phyloP scores from a whole-genome alignment of 2,888 invertebrate species.

The Drosophila yooni region DNA sequence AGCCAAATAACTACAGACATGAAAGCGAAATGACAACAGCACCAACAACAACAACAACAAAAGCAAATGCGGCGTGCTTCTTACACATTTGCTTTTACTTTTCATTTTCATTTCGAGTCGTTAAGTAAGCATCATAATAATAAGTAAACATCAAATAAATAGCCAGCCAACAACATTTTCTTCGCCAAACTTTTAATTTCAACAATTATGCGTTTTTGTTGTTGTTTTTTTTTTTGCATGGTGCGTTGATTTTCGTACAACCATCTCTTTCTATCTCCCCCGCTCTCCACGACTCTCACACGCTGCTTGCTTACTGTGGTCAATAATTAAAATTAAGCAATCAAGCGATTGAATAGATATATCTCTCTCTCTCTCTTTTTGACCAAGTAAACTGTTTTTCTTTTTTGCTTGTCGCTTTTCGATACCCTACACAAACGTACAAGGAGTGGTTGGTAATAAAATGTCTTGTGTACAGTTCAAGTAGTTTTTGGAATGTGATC shows the following conservation, averaged over 20 bases:
- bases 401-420: neutral
- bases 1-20: slow-evolving; percentile 48
- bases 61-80: neutral
- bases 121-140: slow-evolving; percentile 38
- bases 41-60: slow-evolving; percentile 9
- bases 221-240: slow-evolving; percentile 17
- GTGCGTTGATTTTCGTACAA: slow-evolving; percentile 45
- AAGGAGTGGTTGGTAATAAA: neutral
- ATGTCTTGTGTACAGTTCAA: too few species aligned
- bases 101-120: slow-evolving; percentile 50
- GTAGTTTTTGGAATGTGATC: too few species aligned
- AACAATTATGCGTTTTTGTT: slow-evolving; percentile 55
- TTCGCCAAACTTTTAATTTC: slow-evolving; percentile 64
- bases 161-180: slow-evolving; percentile 38
- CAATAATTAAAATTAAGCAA: slow-evolving; percentile 67
- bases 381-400: slow-evolving; percentile 60
- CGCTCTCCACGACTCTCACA: slow-evolving; percentile 10
- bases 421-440: slow-evolving; percentile 13
- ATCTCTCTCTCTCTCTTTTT: slow-evolving; percentile 4
- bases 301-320: slow-evolving; percentile 13
- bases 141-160: slow-evolving; percentile 43
- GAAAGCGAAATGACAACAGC: slow-evolving; percentile 45
- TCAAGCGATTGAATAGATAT: slow-evolving; percentile 44
- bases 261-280: slow-evolving; percentile 5
- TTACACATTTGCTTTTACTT: slow-evolving; percentile 56